Base-by-base conservation (phyloP, 1,140 invertebrate genomes). In the Pseudomyrmex sp. region DNA sequence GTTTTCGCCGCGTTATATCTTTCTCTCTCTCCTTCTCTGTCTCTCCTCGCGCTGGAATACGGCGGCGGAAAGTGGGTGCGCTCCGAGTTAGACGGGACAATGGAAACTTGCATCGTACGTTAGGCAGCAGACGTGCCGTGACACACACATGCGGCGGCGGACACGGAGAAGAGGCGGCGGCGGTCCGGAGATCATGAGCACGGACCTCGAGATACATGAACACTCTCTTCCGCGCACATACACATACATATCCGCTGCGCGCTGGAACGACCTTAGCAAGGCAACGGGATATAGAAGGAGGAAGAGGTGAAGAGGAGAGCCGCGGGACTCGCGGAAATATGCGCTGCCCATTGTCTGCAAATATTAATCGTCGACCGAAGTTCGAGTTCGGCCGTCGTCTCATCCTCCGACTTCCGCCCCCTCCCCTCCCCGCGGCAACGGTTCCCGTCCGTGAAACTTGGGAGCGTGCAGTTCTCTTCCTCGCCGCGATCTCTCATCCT, bases 21-120 rank as follows among this genome's bases (percentile, higher is more conserved):
- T n/a, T 63, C 20, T 20, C 54, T 18, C 7, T 15, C 1, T 9
- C n/a, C 8, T 54, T 26, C 35, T 5, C 35, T 50, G 13, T n/a
- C 35, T 15, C 18, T 13, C 13, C 48, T 20, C n/a, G 15, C 2
- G n/a, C 50, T 68, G 63, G 54, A 79, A 84, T 68, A 82, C 77
- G 65, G 59, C 76, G 68, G 77, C 77, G 68, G 77, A 72, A 85
- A 73, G 48, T 74, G 63, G 73, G 84, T 58, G 72, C 66, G 58
- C 85, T 85, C 84, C 82, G 84, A 88, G 85, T 88, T 89, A 85
- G 74, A 75, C 82, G 76, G 90, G 85, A 91, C 91, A 91, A 91
- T 91, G 91, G 90, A 91, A 91, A 91, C 89, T 91, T 91, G 82
- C 85, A 66, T 90, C 91, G 91, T 91, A 91, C 87, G 90, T 91